Evolutionary conservation across 2,888 invertebrate genomes (phyloP), one percentile per base, ranked within the genome.

Genomic region (Meghimatium bilineatum): DNA sequence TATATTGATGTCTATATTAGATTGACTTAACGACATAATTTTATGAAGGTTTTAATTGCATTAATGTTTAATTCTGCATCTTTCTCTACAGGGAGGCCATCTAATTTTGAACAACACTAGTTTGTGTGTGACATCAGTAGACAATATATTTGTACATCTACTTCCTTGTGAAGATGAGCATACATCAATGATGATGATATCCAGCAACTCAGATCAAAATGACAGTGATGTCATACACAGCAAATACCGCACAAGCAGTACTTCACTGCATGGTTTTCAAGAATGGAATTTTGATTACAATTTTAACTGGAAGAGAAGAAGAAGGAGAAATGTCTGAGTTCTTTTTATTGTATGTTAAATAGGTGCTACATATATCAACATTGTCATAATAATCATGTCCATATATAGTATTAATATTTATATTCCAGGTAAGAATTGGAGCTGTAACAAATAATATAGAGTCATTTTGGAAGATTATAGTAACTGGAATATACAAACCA

Each of bases 81-180:
- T 17, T 49, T 8, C 66, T 69, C 74, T 52, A 10, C 67, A 87
- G 87, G 71, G 74, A 12, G 83, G 81, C 26, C 83, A 75, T 3
- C 38, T 87, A 29, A 44, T 32, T 23, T 82, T 87, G 72, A 38
- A 75, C 14, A 26, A 66, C 36, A 85, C 85, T 14, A 83, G 84
- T 56, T 82, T 87, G 52, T 87, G 87, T 75, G 32, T 86, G 66
- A 86, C 87, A 23, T 84, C 86, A 52, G 86, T 86, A 71, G 87
- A 87, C 78, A 87, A 87, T 56, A 86, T 84, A 75, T 72, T 82
- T 34, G 84, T 85, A 0, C 78, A 75, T 17, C 78, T 87, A 23
- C 80, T 81, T n/a, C 84, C 85, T 10, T 87, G 87, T 74, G 36
- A 69, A 26, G 38, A 63, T 23, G 60, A 34, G 66, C 75, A 74